A percentile compares a stretch with the other conserved stretches of the same genome.
phyloP scores from a whole-genome alignment of 2,113 vertebrate species.

The Desmodus rotundus region DNA sequence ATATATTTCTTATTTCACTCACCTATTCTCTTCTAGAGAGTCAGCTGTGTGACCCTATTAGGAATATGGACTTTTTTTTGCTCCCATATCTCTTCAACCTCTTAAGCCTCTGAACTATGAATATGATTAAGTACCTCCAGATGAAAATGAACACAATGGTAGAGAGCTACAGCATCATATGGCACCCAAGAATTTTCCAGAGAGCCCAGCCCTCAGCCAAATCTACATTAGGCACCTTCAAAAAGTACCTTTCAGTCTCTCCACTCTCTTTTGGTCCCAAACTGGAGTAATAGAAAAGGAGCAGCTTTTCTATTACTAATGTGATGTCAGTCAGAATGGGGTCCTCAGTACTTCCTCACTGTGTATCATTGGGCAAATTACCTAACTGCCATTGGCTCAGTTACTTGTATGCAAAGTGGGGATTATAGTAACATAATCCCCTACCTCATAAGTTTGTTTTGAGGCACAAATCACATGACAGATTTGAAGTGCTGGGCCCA shows the following conservation, averaged over 20 bases:
- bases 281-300: conserved; percentile 44
- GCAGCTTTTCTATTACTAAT: too few species aligned
- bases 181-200: conserved; percentile 52
- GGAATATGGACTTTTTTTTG: conserved; percentile 14
- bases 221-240: conserved; percentile 57
- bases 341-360: background rate
- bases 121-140: conserved; percentile 56
- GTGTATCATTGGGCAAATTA: background rate
- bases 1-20: conserved; percentile 68
- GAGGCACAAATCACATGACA: background rate
- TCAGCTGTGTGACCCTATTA: conserved; percentile 59
- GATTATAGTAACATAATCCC: background rate
- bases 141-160: conserved; percentile 61
- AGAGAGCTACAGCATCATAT: conserved; percentile 64
- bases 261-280: conserved; percentile 30
- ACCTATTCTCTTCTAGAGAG: conserved; percentile 47
- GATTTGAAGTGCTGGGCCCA: background rate
- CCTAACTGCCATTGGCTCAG: background rate
- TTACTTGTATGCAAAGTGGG: background rate
- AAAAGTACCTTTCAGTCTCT: conserved; percentile 49
- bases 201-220: conserved; percentile 26
- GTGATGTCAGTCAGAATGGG: conserved; percentile 31
- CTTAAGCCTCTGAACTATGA: conserved; percentile 69
- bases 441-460: background rate
- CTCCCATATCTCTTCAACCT: conserved; percentile 54